Percentiles rank a stretch among this genome's conserved stretches.
phyloP scores from a whole-genome alignment of 2,888 invertebrate genomes.

The Corythucha ciliata region DNA sequence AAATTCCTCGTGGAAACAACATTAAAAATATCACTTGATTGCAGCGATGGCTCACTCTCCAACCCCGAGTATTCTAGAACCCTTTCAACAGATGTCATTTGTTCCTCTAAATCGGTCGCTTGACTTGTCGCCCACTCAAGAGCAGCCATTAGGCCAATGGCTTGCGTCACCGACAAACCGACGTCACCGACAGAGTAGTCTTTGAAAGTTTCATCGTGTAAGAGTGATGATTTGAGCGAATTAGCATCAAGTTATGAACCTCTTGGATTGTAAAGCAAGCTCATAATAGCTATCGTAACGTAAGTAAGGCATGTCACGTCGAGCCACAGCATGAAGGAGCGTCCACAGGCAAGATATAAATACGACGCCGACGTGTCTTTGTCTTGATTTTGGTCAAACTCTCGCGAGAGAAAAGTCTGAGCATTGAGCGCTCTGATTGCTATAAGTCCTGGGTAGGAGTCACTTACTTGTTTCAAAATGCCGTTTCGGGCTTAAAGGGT shows the following conservation, averaged over 20 bases:
- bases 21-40: slow-evolving; percentile 36
- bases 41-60: slow-evolving; percentile 47
- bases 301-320: slow-evolving; percentile 82
- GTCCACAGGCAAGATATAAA: slow-evolving; percentile 75
- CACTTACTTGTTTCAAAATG: slow-evolving; percentile 87
- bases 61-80: slow-evolving; percentile 70
- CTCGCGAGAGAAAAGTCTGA: slow-evolving; percentile 62
- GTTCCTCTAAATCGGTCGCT: slow-evolving; percentile 78
- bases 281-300: slow-evolving; percentile 74
- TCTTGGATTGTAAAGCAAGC: slow-evolving; percentile 54
- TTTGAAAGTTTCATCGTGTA: too few species aligned
- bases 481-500: slow-evolving; percentile 69
- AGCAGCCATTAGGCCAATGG: slow-evolving; percentile 68
- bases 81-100: slow-evolving; percentile 85
- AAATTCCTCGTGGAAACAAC: too few species aligned
- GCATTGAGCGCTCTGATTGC: slow-evolving; percentile 84
- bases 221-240: too few species aligned
- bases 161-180: slow-evolving; percentile 69
- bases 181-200: slow-evolving; percentile 69
- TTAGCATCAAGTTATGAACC: too few species aligned
- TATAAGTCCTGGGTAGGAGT: slow-evolving; percentile 75
- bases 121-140: slow-evolving; percentile 88
- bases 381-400: slow-evolving; percentile 56
- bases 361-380: slow-evolving; percentile 73
- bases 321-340: slow-evolving; percentile 89